phyloP scores from a whole-genome alignment of 2,113 vertebrate species.

The Cyprinodon brontotheroides region DNA sequence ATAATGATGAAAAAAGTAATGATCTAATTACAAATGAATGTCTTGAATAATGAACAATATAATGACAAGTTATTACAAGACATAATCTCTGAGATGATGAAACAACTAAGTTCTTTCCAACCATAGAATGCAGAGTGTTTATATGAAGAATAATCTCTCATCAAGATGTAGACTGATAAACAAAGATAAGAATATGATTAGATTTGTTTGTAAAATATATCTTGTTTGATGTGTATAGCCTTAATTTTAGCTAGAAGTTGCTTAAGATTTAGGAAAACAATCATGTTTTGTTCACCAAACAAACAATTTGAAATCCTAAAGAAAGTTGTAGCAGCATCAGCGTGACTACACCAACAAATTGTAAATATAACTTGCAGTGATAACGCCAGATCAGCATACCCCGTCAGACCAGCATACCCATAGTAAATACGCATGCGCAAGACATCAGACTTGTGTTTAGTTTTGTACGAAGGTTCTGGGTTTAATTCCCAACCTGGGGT shows the following conservation, averaged over 20 bases:
- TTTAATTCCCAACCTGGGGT: no score
- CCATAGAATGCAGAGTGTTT: constrained; percentile 22
- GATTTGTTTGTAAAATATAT: constrained; percentile 20
- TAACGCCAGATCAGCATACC: no score
- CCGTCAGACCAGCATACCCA: no score
- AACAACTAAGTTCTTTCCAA: constrained; percentile 8
- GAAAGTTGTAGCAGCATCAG: no score
- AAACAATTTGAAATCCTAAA: no score
- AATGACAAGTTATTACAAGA: constrained; percentile 25
- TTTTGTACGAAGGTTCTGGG: no score
- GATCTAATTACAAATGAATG: constrained; percentile 24
- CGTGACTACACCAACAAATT: no score
- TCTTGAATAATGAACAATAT: constrained; percentile 19
- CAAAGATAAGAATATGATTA: constrained; percentile 13
- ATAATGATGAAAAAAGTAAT: constrained; percentile 8
- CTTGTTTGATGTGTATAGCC: constrained; percentile 13
- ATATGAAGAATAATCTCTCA: not conserved
- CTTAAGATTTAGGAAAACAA: constrained; percentile 25
- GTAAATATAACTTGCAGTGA: no score
- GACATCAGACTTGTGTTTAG: no score
- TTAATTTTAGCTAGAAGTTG: not conserved
- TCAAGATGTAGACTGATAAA: not conserved
- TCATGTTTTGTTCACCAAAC: constrained; percentile 14
- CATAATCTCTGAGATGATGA: constrained; percentile 19
- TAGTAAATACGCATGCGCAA: no score